Percentiles rank a stretch among this genome's conserved stretches.
phyloP scores from a whole-genome alignment of 1,140 invertebrate genomes.

The Platyscapa corneri region DNA sequence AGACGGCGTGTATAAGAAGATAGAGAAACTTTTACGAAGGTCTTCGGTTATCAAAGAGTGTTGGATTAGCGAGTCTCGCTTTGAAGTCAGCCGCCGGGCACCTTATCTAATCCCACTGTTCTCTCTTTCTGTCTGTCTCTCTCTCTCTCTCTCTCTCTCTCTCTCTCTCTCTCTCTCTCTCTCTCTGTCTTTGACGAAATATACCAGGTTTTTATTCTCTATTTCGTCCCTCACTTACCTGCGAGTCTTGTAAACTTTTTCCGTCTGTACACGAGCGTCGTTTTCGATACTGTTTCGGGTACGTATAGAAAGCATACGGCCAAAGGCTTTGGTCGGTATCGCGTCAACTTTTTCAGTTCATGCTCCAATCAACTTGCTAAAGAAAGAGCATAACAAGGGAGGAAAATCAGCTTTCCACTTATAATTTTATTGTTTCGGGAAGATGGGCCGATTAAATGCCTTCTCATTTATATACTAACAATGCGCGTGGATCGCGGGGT shows the following conservation, averaged over 20 bases:
- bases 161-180: no score
- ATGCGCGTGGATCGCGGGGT: neutral
- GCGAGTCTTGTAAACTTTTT: neutral
- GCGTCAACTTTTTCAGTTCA: no score
- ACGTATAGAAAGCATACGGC: neutral
- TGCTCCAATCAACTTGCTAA: no score
- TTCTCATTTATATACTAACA: neutral
- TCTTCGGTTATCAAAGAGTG: conserved; percentile 65
- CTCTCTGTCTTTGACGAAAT: conserved; percentile 51
- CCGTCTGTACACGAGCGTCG: neutral
- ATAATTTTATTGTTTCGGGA: neutral
- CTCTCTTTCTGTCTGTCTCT: conserved; percentile 21
- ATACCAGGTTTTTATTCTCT: conserved; percentile 47
- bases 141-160: conserved; percentile 53
- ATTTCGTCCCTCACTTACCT: conserved; percentile 10
- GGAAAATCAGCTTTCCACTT: neutral
- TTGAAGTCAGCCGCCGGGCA: conserved; percentile 65
- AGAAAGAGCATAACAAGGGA: neutral
- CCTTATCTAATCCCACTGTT: conserved; percentile 66
- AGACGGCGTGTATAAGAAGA: neutral
- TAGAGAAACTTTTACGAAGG: conserved; percentile 59
- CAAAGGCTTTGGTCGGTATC: no score
- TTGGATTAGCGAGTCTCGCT: conserved; percentile 67
- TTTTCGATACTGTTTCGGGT: neutral
- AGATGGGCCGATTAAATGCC: neutral